Evolutionary conservation across 2,797 vertebrate species (phyloP).

Genomic region (Hippopotamyrus pictus): DNA sequence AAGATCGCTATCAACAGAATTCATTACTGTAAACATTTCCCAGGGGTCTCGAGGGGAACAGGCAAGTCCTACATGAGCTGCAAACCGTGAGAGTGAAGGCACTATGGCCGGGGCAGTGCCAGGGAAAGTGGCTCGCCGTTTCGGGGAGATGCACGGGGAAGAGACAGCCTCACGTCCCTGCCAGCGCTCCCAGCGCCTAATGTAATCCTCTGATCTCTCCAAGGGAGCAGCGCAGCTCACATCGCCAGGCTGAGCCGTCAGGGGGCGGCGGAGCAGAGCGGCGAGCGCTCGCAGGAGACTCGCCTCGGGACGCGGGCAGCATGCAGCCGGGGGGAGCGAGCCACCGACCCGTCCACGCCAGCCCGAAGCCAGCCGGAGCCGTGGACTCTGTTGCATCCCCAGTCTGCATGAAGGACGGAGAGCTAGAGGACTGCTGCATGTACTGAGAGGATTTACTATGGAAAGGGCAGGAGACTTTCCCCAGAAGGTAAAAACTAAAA

Average conservation of each 20-base stretch:
- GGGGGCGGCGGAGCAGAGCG: constrained; percentile 1
- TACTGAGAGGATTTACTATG: constrained; percentile 30
- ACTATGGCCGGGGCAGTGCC: constrained; percentile 48
- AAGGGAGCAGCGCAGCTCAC: constrained; percentile 34
- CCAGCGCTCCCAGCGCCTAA: constrained; percentile 25
- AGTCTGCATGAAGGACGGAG: constrained; percentile 13
- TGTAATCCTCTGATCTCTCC: constrained; percentile 33
- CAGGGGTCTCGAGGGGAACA: constrained; percentile 55
- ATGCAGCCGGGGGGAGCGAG: constrained; percentile 28
- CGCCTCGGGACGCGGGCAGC: constrained; percentile 24
- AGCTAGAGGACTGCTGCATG: constrained; percentile 22
- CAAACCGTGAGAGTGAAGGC: constrained; percentile 47
- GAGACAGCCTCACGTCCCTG: constrained; percentile 21
- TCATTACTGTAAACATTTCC: constrained; percentile 73
- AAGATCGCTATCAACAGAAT: constrained; percentile 60
- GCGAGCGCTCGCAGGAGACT: constrained; percentile 29
- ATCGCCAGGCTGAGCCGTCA: constrained; percentile 23
- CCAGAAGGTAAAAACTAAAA: constrained; percentile 41
- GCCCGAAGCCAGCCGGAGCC: constrained; percentile 34
- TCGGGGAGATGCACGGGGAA: constrained; percentile 19
- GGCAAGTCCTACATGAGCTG: constrained; percentile 56
- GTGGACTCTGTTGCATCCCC: constrained; percentile 32
- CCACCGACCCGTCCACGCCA: constrained; percentile 26
- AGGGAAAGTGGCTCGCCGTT: constrained; percentile 31
- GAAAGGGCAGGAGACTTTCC: constrained; percentile 29